Conservation (phyloP, 2,888 invertebrate species). For the Oxyscelio sp. region DNA sequence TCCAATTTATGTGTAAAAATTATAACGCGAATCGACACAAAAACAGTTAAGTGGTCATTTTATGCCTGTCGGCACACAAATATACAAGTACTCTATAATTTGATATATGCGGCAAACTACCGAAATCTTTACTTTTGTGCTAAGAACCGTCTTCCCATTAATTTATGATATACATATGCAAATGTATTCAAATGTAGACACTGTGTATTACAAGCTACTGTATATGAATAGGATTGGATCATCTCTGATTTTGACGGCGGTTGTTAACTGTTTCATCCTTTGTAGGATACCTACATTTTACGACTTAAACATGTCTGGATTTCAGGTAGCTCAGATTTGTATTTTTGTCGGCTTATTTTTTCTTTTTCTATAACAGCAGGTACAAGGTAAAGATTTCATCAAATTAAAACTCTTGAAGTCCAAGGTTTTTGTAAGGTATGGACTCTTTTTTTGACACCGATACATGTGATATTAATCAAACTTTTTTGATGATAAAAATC, state of each 20-base stretch:
- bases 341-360: background rate
- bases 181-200: conserved; percentile 43
- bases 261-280: conserved; percentile 41
- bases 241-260: conserved; percentile 37
- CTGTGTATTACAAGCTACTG: conserved; percentile 20
- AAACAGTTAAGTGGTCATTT: too few species aligned
- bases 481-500: too few species aligned
- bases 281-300: conserved; percentile 32
- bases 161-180: conserved; percentile 49
- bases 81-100: conserved; percentile 36
- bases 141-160: conserved; percentile 19
- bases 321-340: conserved; percentile 23
- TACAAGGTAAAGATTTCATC: conserved; percentile 24
- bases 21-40: too few species aligned
- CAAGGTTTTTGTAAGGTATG: background rate
- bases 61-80: too few species aligned
- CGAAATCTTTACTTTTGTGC: conserved; percentile 9
- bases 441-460: background rate
- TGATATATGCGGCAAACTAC: conserved; percentile 34
- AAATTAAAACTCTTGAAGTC: conserved; percentile 9
- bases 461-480: background rate
- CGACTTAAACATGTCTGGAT: conserved; percentile 25
- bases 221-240: conserved; percentile 19
- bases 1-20: too few species aligned
- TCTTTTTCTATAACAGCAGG: conserved; percentile 6